Evolutionary conservation across 2,888 invertebrate species (phyloP).

Genomic region (Drepana falcataria): DNA sequence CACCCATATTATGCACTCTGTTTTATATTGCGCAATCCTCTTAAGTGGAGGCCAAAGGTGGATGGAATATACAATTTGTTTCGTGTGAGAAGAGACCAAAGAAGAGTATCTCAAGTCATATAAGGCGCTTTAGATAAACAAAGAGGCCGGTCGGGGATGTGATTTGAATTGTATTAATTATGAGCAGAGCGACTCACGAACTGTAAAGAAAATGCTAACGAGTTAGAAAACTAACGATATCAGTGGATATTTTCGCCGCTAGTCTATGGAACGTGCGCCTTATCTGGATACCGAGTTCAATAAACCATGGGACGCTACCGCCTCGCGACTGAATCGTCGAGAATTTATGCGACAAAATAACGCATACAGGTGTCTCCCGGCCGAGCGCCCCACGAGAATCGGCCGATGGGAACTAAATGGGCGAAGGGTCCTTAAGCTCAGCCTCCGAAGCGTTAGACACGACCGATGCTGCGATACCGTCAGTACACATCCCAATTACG

Average conservation of each 20-base stretch:
- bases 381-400: slow-evolving; percentile 61
- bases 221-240: slow-evolving; percentile 53
- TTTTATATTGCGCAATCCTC: slow-evolving; percentile 19
- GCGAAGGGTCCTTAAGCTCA: slow-evolving; percentile 53
- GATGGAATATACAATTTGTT: slow-evolving; percentile 22
- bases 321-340: slow-evolving; percentile 57
- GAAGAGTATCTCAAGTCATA: slow-evolving; percentile 40
- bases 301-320: slow-evolving; percentile 59
- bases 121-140: slow-evolving; percentile 58
- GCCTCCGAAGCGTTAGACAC: slow-evolving; percentile 60
- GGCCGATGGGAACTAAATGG: slow-evolving; percentile 65
- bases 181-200: slow-evolving; percentile 57
- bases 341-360: slow-evolving; percentile 74
- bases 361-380: slow-evolving; percentile 72
- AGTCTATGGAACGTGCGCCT: slow-evolving; percentile 40
- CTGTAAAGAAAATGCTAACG: slow-evolving; percentile 59
- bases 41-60: slow-evolving; percentile 17
- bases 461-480: slow-evolving; percentile 57
- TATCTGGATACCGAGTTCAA: slow-evolving; percentile 66
- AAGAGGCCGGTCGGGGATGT: slow-evolving; percentile 65
- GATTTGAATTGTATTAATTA: slow-evolving; percentile 75
- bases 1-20: slow-evolving; percentile 22
- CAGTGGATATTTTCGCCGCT: slow-evolving; percentile 54
- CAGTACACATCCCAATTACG: slow-evolving; percentile 67
- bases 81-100: slow-evolving; percentile 37